phyloP scores from a whole-genome alignment of 2,888 invertebrate genomes.

The Chaetogeoica ovagalla region DNA sequence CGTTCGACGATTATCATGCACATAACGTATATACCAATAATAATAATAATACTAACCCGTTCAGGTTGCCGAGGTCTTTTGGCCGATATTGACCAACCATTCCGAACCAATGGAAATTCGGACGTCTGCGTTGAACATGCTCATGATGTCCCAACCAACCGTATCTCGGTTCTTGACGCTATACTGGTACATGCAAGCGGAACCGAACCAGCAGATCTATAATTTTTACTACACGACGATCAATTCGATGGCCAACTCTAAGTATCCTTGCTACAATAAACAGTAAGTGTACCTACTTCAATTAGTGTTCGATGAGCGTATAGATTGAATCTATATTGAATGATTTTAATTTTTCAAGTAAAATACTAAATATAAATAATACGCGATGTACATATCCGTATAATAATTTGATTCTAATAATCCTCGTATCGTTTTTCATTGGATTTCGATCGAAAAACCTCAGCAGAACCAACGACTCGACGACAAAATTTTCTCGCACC shows the following conservation, averaged over 20 bases:
- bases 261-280: slow-evolving; percentile 69
- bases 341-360: too few relatives aligned
- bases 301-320: not conserved
- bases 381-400: too few relatives aligned
- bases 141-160: slow-evolving; percentile 69
- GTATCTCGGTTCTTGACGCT: slow-evolving; percentile 70
- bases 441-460: too few relatives aligned
- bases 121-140: slow-evolving; percentile 68
- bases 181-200: slow-evolving; percentile 69
- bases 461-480: too few relatives aligned
- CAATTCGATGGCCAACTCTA: slow-evolving; percentile 69
- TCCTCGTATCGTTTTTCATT: too few relatives aligned
- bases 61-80: slow-evolving; percentile 67
- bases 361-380: too few relatives aligned
- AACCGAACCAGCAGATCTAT: slow-evolving; percentile 68
- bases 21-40: not conserved
- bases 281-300: slow-evolving; percentile 64
- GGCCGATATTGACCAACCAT: slow-evolving; percentile 71
- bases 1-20: too few relatives aligned
- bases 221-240: slow-evolving; percentile 74
- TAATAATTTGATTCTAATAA: too few relatives aligned
- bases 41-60: not conserved
- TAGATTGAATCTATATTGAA: too few relatives aligned
- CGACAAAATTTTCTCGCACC: too few relatives aligned
- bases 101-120: slow-evolving; percentile 71